Base-by-base conservation (phyloP, 2,113 vertebrate genomes). In the Azemiops feae region DNA sequence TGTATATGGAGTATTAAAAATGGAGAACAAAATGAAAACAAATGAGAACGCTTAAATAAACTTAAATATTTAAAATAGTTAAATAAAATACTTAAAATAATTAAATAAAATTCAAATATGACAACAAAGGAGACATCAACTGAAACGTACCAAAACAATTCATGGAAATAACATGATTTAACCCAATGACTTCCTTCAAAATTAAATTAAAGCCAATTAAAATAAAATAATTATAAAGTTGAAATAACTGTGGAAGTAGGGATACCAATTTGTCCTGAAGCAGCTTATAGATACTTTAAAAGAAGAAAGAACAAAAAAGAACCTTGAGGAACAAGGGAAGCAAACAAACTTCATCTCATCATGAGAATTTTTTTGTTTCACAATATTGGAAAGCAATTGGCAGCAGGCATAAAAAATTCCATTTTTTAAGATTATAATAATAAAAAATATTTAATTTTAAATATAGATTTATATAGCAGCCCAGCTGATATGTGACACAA, bases 1-100 rank as follows among this genome's bases (percentile, higher is more conserved):
- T 97, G 98, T 96, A 98, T 95, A 97, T 94, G 96, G 94, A 92
- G 97, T 97, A 97, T 98, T 98, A 98, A 98, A 97, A 97, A 94
- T 50, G 92, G 92, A 97, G 97, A 98, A 94, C 93, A 93, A 96
- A 97, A 97, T 94, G 89, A 96, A 95, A 94, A 90, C 47, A 96
- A 96, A 95, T 0, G 87, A 90, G 89, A 96, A 30, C 30, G 39
- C 27, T 64, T 55, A 91, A 74, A 74, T 53, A 88, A 81, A 81
- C 74, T 81, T 81, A 81, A 81, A 69, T 39, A 81, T 7, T 81
- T 39, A 81, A 81, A 81, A 81, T 81, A 81, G 20, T 81, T 43
- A 81, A 92, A 88, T 50, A 50, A 50, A 50, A 69, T 39, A 81
- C 18, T 81, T 39, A 81, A 81, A 81, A 81, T 81, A 81, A 43